Evolutionary conservation across 2,113 vertebrate species (phyloP), one percentile per base, ranked within the genome.

Genomic region (Egretta garzetta): DNA sequence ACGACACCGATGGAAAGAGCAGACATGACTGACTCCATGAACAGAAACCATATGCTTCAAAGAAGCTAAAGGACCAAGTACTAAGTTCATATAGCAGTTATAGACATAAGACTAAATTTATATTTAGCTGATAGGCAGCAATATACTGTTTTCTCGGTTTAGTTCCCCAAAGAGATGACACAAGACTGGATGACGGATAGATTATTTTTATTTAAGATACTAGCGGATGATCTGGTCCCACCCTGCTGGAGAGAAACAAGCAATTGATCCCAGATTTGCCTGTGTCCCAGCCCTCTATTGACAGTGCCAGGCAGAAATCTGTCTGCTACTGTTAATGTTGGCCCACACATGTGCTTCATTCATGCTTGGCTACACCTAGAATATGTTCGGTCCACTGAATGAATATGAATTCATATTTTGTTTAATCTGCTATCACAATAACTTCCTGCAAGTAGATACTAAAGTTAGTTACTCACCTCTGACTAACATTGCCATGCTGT

Each of bases 251-350:
- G 77, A 53, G 45, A 66, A 90, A 43, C 2, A 73, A 15, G 9
- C 14, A 27, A 12, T 18, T 2, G 7, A 2, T 70, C 90, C 16
- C 41, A 66, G n/a, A 70, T 62, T 43, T 85, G 6, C 27, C 23
- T 26, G 19, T 84, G 41, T n/a, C 24, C 4, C 30, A 70, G 15
- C 18, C 6, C 23, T 49, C n/a, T 75, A 2, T 4, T 66, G 56
- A 53, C 10, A 52, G 5, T 33, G 33, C 4, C 70, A 52, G n/a
- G 39, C 28, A 82, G 62, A 85, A 7, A 2, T 32, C 1, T 35
- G 20, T 21, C 0, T 0, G 0, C 10, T 39, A 33, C 17, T 39
- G 23, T 39, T n/a, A 56, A 15, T 0, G 0, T 1, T 27, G 20
- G 23, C 24, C 47, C 72, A 19, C 13, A 86, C 0, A 0, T 11